phyloP scores from a whole-genome alignment of 1,140 invertebrate species.

The Mycetomoellerius zeteki region DNA sequence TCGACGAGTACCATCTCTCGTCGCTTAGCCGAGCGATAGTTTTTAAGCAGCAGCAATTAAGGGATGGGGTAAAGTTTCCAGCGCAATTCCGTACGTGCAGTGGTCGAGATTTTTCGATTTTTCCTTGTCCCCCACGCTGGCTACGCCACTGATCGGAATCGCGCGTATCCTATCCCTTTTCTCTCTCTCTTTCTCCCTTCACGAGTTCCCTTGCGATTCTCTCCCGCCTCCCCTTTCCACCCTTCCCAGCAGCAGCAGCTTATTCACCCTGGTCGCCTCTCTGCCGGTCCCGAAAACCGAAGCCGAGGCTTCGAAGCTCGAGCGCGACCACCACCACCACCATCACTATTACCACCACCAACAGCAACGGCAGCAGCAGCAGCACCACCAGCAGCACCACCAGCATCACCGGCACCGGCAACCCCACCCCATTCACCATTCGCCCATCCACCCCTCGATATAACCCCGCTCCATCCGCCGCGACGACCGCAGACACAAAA shows the following conservation, averaged over 20 bases:
- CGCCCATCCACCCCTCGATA: constrained; percentile 62
- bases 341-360: constrained; percentile 32
- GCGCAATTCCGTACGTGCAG: not conserved
- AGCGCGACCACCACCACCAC: constrained; percentile 38
- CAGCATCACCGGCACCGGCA: constrained; percentile 49
- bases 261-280: constrained; percentile 70
- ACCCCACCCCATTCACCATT: constrained; percentile 50
- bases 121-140: not conserved
- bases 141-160: constrained; percentile 68
- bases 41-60: not conserved
- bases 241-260: constrained; percentile 49
- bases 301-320: constrained; percentile 64
- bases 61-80: not conserved
- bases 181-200: constrained; percentile 55
- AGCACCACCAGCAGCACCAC: not conserved
- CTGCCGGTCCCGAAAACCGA: constrained; percentile 73
- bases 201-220: constrained; percentile 51
- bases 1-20: not conserved
- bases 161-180: constrained; percentile 59
- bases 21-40: not conserved
- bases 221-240: constrained; percentile 27
- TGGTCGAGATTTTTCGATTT: not conserved
- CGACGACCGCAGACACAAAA: constrained; percentile 86
- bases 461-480: constrained; percentile 75
- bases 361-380: constrained; percentile 12